Evolutionary conservation across 2,888 invertebrate genomes (phyloP), one percentile per base, ranked within the genome.

Genomic region (Parapristionchus giblindavisi): DNA sequence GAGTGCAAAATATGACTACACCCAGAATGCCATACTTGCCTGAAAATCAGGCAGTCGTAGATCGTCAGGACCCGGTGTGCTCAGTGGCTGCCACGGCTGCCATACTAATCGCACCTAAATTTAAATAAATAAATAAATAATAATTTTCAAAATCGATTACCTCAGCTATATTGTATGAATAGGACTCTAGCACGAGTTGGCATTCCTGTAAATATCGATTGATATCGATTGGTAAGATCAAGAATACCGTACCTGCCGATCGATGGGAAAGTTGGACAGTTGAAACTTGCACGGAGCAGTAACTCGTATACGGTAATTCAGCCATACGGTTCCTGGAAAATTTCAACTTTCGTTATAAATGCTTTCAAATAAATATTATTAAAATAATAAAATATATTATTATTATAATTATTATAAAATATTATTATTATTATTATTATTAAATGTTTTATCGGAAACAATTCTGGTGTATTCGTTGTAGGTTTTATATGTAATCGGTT

Each of bases 221-320:
- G 21, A 48, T 48, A 48, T 48, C 48, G 11, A 48, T 48, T n/a
- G n/a, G n/a, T n/a, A n/a, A n/a, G n/a, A n/a, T n/a, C n/a, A n/a
- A n/a, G n/a, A n/a, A 14, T 5, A 14, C 24, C 65, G 32, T 36
- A 79, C 79, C 74, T 80, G 80, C 38, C 80, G 79, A 77, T 87
- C 87, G 70, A 87, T 82, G 27, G 87, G 87, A 73, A 87, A 87
- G 63, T 83, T 76, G 36, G 82, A 80, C 48, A 86, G 77, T 54
- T 85, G 83, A 68, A 86, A 85, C 63, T 77, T 78, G 78, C 86
- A 86, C 6, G 85, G 86, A 3, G 85, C 87, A 3, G 81, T 80
- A 4, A 87, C 87, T 61, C 86, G 82, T 11, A 87, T 86, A 29
- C 87, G 81, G 75, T 87, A 87, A 78, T 87, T 87, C 29, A 87